These are phyloP conservation scores for Mirza zaza DNA, from an alignment of 2,113 vertebrate species.

Conservation along the genomic window DNA sequence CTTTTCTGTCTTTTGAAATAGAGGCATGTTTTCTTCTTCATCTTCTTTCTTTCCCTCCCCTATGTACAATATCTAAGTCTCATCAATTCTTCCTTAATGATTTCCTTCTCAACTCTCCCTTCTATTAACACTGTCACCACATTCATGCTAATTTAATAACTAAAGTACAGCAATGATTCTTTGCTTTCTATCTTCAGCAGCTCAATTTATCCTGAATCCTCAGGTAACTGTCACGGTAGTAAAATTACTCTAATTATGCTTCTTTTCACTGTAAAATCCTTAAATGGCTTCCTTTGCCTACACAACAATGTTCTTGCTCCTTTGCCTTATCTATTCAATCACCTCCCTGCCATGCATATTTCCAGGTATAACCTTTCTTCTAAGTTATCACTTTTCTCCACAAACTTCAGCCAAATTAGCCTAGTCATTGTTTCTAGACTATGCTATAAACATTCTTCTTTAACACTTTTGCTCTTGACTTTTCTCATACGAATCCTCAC, in stretches of 20 bases:
- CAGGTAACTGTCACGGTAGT: neutral
- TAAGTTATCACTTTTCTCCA: neutral
- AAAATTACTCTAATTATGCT: neutral
- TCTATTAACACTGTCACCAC: neutral
- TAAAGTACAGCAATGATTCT: neutral
- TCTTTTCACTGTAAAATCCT: neutral
- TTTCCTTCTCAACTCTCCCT: neutral
- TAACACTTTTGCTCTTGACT: neutral
- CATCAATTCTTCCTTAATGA: neutral
- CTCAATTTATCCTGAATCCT: neutral
- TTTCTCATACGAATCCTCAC: neutral
- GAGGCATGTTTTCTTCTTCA: neutral
- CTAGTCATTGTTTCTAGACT: neutral
- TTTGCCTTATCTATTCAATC: neutral
- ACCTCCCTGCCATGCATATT: neutral
- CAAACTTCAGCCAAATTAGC: neutral
- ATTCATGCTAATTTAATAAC: neutral
- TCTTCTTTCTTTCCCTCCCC: neutral
- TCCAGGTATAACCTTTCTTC: neutral
- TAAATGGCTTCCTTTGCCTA: neutral
- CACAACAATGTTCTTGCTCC: neutral
- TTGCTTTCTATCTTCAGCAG: neutral
- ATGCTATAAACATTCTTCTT: neutral
- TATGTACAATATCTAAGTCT: neutral
- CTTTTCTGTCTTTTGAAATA: neutral